Base-by-base conservation (phyloP, 1,140 invertebrate species). In the Penaeus indicus region DNA sequence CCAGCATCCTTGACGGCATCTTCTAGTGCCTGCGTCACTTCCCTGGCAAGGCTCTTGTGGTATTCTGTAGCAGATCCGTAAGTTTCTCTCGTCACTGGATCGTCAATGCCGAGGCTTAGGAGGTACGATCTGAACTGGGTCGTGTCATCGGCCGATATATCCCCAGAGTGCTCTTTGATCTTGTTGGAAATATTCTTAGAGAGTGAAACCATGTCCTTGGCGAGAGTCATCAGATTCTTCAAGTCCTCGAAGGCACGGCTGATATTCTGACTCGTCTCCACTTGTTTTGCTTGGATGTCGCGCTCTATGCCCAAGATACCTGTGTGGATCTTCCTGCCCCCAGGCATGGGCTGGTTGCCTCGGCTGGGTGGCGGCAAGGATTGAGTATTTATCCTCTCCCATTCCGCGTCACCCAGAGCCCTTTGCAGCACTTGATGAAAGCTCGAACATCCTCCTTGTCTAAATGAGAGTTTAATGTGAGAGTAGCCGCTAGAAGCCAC, bases 131-230 rank as follows among this genome's bases (percentile, higher is more conserved):
- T 99, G 92, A 99, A 99, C 91, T 96, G 95, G 22, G 99, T 95
- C 16, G 98, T 99, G 94, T 99, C 99, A 94, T 99, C 98, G 92
- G 99, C 97, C 19, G 97, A 98, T 90, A 99, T 97, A 92, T 98
- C 97, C 47, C 97, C 98, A 94, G 99, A 97, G 92, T 96, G 97
- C 91, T 98, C 97, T 94, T 96, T 95, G 91, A 99, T 97, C 95
- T 98, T 98, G 85, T 95, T 95, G 64, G 98, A 98, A 92, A 99
- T 99, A 88, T 94, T 96, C 92, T 97, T 97, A 0, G 98, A 97
- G 90, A 99, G 94, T 4, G 94, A 93, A 27, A 99, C 98, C 98
- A 99, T 99, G 90, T 99, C 98, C 94, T 99, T 97, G 8, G 98
- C 98, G 95, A 98, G 98, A 85, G 95, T 95, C 96, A 99, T 99